These are phyloP conservation scores for Micrasema longulum DNA, from an alignment of 1,140 invertebrate genomes.

Conservation along the genomic window DNA sequence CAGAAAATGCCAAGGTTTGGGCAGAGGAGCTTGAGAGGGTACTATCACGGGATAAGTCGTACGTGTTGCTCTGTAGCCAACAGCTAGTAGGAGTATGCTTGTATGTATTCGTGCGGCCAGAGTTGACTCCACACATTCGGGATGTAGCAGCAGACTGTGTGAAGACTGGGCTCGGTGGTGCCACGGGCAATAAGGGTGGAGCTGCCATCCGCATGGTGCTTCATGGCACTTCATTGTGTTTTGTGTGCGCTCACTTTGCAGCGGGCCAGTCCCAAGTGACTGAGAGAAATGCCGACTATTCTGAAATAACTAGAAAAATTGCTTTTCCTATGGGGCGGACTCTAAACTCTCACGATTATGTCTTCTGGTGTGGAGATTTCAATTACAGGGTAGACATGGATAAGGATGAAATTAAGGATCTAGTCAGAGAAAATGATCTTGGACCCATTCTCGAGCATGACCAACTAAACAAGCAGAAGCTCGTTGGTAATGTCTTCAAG, in stretches of 20 bases:
- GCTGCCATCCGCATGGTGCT: conserved; percentile 93
- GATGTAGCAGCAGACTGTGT: conserved; percentile 94
- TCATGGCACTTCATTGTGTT: conserved; percentile 94
- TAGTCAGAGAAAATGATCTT: conserved; percentile 84
- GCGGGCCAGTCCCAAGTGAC: conserved; percentile 97
- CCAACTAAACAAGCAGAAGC: conserved; percentile 88
- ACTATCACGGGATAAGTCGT: conserved; percentile 88
- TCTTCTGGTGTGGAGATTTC: conserved; percentile 99
- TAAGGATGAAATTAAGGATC: conserved; percentile 93
- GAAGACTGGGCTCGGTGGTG: conserved; percentile 97
- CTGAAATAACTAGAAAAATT: conserved; percentile 94
- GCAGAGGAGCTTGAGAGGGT: conserved; percentile 94
- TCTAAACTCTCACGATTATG: conserved; percentile 95
- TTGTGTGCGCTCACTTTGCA: conserved; percentile 98
- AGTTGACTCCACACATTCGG: conserved; percentile 87
- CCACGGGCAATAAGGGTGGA: conserved; percentile 97
- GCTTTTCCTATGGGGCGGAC: conserved; percentile 94
- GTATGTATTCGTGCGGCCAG: conserved; percentile 92
- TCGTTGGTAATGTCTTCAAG: conserved; percentile 90
- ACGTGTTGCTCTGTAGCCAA: conserved; percentile 93
- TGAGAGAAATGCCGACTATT: conserved; percentile 96
- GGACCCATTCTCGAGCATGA: conserved; percentile 85
- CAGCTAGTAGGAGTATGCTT: conserved; percentile 98
- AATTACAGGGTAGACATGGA: conserved; percentile 98
- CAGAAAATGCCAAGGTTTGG: conserved; percentile 97